Conservation (phyloP, 2,797 vertebrate species). For the Sardinella longiceps region DNA sequence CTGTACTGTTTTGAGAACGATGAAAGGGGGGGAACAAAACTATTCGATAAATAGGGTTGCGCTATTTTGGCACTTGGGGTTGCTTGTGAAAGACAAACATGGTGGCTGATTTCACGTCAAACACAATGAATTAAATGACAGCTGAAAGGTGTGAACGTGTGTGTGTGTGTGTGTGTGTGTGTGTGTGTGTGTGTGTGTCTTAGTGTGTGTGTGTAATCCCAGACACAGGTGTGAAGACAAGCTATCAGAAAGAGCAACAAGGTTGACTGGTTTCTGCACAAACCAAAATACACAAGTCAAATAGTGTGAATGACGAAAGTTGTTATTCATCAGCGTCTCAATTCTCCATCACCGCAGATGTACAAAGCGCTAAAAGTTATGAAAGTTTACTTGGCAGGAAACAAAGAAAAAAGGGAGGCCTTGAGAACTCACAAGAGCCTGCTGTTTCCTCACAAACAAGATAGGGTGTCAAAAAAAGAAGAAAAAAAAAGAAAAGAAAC, state of each 20-base stretch:
- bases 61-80: not conserved
- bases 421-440: not conserved
- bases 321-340: not conserved
- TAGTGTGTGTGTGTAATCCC: not conserved
- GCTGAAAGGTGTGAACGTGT: not conserved
- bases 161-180: not conserved
- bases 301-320: conserved; percentile 10
- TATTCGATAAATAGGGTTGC: conserved; percentile 2
- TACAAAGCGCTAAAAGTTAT: not conserved
- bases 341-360: not conserved
- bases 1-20: not conserved
- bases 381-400: not conserved
- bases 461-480: not conserved
- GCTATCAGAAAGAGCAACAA: conserved; percentile 3
- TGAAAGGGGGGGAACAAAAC: not conserved
- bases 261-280: conserved; percentile 14
- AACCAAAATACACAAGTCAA: not conserved
- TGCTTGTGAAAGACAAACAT: not conserved
- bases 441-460: not conserved
- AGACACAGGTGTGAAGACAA: conserved; percentile 20
- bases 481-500: too few species aligned
- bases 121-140: conserved; percentile 19
- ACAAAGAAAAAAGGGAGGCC: not conserved
- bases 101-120: conserved; percentile 9
- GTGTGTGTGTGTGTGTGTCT: not conserved